These are phyloP conservation scores for Heliconius sara DNA, from an alignment of 2,888 invertebrate species.

Conservation along the genomic window DNA sequence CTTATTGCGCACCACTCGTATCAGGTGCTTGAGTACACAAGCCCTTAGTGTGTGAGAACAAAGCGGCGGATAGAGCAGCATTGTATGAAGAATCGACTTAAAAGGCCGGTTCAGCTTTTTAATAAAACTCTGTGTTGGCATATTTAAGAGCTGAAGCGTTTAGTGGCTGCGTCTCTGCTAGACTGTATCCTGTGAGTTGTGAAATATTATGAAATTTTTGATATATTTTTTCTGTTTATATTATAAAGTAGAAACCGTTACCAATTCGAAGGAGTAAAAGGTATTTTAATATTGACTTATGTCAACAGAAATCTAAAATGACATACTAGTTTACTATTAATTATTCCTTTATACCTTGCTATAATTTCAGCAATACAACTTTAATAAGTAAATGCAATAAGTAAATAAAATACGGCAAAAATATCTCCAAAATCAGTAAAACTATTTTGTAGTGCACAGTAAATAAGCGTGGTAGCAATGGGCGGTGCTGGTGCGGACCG, in stretches of 20 bases:
- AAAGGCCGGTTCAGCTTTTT: constrained; percentile 53
- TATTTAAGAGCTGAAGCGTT: constrained; percentile 54
- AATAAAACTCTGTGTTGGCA: constrained; percentile 55
- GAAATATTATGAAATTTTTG: not conserved
- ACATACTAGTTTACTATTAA: not conserved
- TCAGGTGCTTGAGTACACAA: constrained; percentile 73
- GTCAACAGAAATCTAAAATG: not conserved
- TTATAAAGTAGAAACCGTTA: not conserved
- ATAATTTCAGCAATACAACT: not conserved
- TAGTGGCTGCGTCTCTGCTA: constrained; percentile 43
- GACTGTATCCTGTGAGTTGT: constrained; percentile 10
- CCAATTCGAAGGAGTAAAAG: not conserved
- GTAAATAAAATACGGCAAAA: constrained; percentile 48
- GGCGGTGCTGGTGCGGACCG: constrained; percentile 58
- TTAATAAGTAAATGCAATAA: not conserved
- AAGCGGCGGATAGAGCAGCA: constrained; percentile 65
- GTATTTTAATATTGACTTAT: not conserved
- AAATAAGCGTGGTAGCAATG: constrained; percentile 74
- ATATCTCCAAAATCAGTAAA: constrained; percentile 73
- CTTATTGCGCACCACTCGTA: constrained; percentile 75
- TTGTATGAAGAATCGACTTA: constrained; percentile 54
- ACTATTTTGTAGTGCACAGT: constrained; percentile 72
- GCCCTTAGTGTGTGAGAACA: constrained; percentile 68
- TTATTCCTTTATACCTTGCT: not conserved
- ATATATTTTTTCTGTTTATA: not conserved